phyloP scores from a whole-genome alignment of 2,888 invertebrate species.

The Lepidonotus clava region DNA sequence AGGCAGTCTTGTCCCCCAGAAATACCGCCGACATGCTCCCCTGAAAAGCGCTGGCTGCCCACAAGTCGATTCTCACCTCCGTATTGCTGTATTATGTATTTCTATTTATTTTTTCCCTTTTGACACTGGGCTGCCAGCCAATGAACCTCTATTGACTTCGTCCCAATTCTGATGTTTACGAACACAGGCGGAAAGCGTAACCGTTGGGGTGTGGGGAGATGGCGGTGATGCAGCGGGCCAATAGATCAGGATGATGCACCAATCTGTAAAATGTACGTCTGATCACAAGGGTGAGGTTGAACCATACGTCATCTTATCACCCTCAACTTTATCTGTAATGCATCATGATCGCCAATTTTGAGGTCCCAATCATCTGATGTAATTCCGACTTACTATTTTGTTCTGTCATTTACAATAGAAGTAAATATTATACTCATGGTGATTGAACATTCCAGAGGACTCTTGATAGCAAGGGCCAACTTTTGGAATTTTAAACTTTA shows the following conservation, averaged over 20 bases:
- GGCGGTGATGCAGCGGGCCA: constrained; percentile 54
- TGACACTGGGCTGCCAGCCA: constrained; percentile 39
- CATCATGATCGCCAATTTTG: constrained; percentile 41
- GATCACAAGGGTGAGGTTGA: constrained; percentile 49
- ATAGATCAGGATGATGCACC: constrained; percentile 54
- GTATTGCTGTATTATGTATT: constrained; percentile 33
- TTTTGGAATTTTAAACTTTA: neutral
- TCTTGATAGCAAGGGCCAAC: neutral
- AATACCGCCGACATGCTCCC: neutral
- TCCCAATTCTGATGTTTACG: constrained; percentile 45
- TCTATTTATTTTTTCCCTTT: constrained; percentile 15
- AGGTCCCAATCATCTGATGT: neutral
- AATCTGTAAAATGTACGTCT: constrained; percentile 53
- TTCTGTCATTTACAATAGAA: neutral
- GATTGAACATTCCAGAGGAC: constrained; percentile 48
- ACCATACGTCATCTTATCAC: constrained; percentile 45
- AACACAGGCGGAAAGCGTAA: constrained; percentile 47
- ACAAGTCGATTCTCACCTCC: too few relatives aligned
- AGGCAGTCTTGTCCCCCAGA: neutral
- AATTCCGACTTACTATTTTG: neutral
- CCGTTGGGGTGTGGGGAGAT: constrained; percentile 52
- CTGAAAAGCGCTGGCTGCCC: too few relatives aligned
- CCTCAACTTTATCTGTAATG: constrained; percentile 9
- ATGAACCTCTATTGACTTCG: constrained; percentile 42
- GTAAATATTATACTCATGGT: neutral